Evolutionary conservation across 2,888 invertebrate genomes (phyloP).

Genomic region (Pteria penguin): DNA sequence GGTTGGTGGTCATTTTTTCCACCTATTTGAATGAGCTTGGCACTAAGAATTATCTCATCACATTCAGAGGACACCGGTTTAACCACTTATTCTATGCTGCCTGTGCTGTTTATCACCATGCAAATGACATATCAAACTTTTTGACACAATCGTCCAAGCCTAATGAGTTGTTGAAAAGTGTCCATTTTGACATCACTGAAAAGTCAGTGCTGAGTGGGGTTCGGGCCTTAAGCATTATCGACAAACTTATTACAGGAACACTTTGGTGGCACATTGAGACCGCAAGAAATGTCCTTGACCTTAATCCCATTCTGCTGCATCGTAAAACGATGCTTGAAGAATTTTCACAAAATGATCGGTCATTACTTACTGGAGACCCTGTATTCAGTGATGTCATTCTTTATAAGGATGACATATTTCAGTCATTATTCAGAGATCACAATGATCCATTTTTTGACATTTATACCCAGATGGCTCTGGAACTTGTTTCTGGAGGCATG

Average conservation of each 20-base stretch:
- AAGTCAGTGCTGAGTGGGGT: constrained; percentile 18
- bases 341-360: constrained; percentile 15
- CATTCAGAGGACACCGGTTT: constrained; percentile 35
- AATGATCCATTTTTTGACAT: constrained; percentile 27
- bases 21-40: too few relatives aligned
- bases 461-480: constrained; percentile 36
- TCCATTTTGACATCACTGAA: constrained; percentile 18
- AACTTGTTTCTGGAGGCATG: constrained; percentile 29
- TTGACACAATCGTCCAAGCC: constrained; percentile 11
- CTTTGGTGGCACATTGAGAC: constrained; percentile 36
- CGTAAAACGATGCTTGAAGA: neutral
- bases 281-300: constrained; percentile 7
- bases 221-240: constrained; percentile 36
- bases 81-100: constrained; percentile 32
- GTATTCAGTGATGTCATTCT: constrained; percentile 20
- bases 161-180: constrained; percentile 29
- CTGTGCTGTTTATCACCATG: constrained; percentile 20
- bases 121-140: constrained; percentile 18
- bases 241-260: constrained; percentile 42
- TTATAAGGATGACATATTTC: constrained; percentile 23
- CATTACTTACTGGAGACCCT: constrained; percentile 24
- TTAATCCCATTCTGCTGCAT: constrained; percentile 17
- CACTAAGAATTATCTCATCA: too few relatives aligned
- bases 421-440: constrained; percentile 13
- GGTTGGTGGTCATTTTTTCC: constrained; percentile 19